Conservation (phyloP, 2,888 invertebrate species). For the Parnassius smintheus region DNA sequence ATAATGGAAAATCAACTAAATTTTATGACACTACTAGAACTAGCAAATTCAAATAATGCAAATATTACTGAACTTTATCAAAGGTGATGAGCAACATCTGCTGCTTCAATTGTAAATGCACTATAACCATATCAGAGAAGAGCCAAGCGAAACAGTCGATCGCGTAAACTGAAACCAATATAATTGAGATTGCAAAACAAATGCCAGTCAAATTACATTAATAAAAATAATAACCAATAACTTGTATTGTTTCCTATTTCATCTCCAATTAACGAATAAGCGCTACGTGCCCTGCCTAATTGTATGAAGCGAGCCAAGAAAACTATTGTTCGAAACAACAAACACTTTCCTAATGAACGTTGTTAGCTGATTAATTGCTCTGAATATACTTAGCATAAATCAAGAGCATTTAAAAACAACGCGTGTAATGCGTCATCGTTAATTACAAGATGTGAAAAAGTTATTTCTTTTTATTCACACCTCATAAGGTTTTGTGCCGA, state of each 20-base stretch:
- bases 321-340: slow-evolving; percentile 22
- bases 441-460: slow-evolving; percentile 19
- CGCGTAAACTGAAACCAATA: too few relatives aligned
- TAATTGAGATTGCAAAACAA: neutral
- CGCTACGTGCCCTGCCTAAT: slow-evolving; percentile 5
- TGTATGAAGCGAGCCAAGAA: slow-evolving; percentile 16
- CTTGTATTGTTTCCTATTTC: slow-evolving; percentile 15
- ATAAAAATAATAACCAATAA: neutral
- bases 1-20: too few relatives aligned
- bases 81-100: too few relatives aligned
- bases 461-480: slow-evolving; percentile 6
- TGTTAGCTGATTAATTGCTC: slow-evolving; percentile 11
- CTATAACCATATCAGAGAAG: too few relatives aligned
- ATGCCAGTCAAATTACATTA: neutral
- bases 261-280: slow-evolving; percentile 10
- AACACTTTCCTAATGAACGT: slow-evolving; percentile 22
- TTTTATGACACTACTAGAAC: too few relatives aligned
- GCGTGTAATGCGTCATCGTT: slow-evolving; percentile 8
- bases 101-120: too few relatives aligned
- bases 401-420: slow-evolving; percentile 16
- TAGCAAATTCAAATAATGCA: too few relatives aligned
- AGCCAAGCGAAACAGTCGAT: too few relatives aligned
- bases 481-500: neutral
- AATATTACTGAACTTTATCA: too few relatives aligned
- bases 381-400: slow-evolving; percentile 19